Evolutionary conservation across 1,140 invertebrate genomes (phyloP).

Genomic region (Scaptomyza hsui): DNA sequence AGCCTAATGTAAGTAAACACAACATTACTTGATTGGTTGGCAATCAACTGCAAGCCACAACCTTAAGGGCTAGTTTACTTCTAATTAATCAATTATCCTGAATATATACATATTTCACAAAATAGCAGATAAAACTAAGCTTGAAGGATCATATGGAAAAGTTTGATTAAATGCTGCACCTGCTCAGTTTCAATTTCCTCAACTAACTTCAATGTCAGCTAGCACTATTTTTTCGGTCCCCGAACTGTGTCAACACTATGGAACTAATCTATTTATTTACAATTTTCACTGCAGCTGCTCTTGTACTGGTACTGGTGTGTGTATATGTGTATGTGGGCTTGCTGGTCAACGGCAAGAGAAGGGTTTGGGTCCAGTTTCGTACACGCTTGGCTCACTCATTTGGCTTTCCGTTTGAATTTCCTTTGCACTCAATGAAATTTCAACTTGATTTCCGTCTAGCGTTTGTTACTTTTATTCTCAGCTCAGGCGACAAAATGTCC

Average conservation of each 20-base stretch:
- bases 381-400: slow-evolving; percentile 61
- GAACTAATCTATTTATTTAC: slow-evolving; percentile 51
- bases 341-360: too few species aligned
- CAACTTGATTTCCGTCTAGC: slow-evolving; percentile 78
- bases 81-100: too few species aligned
- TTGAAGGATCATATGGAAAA: too few species aligned
- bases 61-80: too few species aligned
- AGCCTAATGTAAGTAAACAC: too few species aligned
- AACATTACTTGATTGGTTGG: too few species aligned
- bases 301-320: too few species aligned
- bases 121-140: too few species aligned
- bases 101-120: too few species aligned
- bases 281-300: slow-evolving; percentile 24
- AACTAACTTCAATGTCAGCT: not conserved
- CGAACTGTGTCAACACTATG: slow-evolving; percentile 16
- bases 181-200: not conserved
- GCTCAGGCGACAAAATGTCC: slow-evolving; percentile 30
- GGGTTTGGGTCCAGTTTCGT: slow-evolving; percentile 4
- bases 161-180: not conserved
- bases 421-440: slow-evolving; percentile 80
- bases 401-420: slow-evolving; percentile 81
- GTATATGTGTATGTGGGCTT: too few species aligned
- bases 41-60: too few species aligned
- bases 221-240: slow-evolving; percentile 13
- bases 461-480: slow-evolving; percentile 79